A percentile compares a stretch with the other conserved stretches of the same genome.
phyloP scores from a whole-genome alignment of 2,888 invertebrate genomes.

The Melanchra persicariae region DNA sequence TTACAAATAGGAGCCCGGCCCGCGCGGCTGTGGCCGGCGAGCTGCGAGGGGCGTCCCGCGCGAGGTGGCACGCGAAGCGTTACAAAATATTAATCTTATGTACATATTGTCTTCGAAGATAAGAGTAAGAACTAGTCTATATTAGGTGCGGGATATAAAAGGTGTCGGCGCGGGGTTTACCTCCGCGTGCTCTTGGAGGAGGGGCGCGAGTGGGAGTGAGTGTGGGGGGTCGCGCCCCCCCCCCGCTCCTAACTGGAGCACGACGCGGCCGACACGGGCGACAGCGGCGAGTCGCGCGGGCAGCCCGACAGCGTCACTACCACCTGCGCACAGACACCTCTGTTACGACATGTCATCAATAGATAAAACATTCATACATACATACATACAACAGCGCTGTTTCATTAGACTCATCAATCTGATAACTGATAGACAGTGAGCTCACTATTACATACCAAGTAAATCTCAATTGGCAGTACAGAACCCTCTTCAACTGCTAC shows the following conservation, averaged over 20 bases:
- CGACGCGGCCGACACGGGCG: conserved; percentile 97
- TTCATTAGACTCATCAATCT: background rate
- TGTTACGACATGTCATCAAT: background rate
- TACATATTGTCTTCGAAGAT: conserved; percentile 91
- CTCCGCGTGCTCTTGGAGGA: conserved; percentile 90
- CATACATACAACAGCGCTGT: no score
- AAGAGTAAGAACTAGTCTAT: conserved; percentile 87
- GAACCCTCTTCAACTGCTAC: background rate
- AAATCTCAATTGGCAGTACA: no score
- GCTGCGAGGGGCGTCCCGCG: conserved; percentile 59
- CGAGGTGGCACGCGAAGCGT: conserved; percentile 82
- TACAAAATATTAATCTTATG: conserved; percentile 90
- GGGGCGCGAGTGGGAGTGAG: conserved; percentile 89
- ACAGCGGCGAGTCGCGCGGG: conserved; percentile 96
- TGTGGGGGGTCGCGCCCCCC: conserved; percentile 91
- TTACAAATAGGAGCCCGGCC: conserved; percentile 67
- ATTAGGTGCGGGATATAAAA: conserved; percentile 82
- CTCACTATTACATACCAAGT: background rate
- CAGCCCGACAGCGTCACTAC: conserved; percentile 97
- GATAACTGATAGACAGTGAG: background rate
- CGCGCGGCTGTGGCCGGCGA: conserved; percentile 24
- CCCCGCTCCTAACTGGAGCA: conserved; percentile 96
- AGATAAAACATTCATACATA: no score
- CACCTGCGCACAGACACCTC: conserved; percentile 77
- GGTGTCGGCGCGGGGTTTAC: conserved; percentile 82